Base-by-base conservation (phyloP, 2,888 invertebrate species). In the Dicyrtomina minuta region DNA sequence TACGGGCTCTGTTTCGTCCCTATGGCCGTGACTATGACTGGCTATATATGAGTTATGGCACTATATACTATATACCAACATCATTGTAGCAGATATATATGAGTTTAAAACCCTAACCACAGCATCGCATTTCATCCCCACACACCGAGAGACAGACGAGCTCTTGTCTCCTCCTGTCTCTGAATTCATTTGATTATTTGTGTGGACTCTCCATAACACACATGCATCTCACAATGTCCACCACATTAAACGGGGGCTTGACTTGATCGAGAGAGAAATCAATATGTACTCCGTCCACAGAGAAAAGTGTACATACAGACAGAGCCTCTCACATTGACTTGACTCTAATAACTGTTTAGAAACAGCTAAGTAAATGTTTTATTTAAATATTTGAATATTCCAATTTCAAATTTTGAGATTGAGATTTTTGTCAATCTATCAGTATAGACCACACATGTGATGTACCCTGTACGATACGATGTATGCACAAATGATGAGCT, bases 271-370 rank as follows among this genome's bases (percentile, higher is more conserved):
- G 55, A 55, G 55, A 6, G 55, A 26, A 55, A 55, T 55, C 55
- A 55, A 55, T 46, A 43, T 43, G 43, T 43, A 46, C 46, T 46
- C 27, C 17, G 17, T 8, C 5, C 26, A 58, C 1, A 24, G 17
- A 39, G 58, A 41, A 13, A 24, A 22, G 58, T 20, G 15, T 6
- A 41, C n/a, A 41, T n/a, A n/a, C n/a, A 10, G 13, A 12, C 1
- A 27, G 8, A 24, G 33, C 27, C 26, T 53, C 33, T 33, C 41
- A 58, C 41, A 27, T 27, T 27, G 46, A 59, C 43, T 41, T n/a
- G 41, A 62, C 49, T 64, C 64, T 20, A 39, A 51, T 51, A 64
- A 64, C 64, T 51, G 64, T 62, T 49, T 39, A 17, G 26, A 49
- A 62, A 61, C 27, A 33, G 62, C 33, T 49, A 51, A 39, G 33